A percentile compares a stretch with the other conserved stretches of the same genome.
phyloP scores from a whole-genome alignment of 2,113 vertebrate species.

The Calypte anna region DNA sequence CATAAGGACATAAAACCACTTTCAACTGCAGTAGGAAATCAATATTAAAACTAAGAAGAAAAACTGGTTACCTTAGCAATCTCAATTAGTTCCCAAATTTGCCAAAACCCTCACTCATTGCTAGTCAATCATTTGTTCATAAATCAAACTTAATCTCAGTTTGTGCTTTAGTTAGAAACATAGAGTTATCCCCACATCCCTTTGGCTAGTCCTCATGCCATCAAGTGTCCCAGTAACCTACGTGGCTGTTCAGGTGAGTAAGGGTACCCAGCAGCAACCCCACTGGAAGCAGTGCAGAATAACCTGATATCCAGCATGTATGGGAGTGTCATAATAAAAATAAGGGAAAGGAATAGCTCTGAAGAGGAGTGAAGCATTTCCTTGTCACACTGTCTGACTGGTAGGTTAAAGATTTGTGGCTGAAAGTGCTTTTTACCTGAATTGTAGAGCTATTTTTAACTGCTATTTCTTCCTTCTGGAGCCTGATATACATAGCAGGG shows the following conservation, averaged over 20 bases:
- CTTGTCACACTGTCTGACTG: background rate
- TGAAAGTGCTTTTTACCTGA: background rate
- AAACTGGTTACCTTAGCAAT: background rate
- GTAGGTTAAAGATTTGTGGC: background rate
- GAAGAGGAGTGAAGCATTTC: background rate
- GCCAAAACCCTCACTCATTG: background rate
- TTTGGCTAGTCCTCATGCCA: background rate
- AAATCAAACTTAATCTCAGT: background rate
- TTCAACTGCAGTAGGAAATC: background rate
- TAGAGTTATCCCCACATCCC: background rate
- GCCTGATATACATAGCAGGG: background rate
- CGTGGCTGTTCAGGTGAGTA: rapidly evolving
- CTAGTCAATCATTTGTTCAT: background rate
- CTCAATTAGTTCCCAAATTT: background rate
- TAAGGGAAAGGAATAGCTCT: background rate
- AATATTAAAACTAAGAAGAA: background rate
- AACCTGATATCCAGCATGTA: rapidly evolving
- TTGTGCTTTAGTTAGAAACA: background rate
- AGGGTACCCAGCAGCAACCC: background rate
- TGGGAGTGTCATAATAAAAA: background rate
- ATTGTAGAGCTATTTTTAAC: background rate
- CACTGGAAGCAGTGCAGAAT: background rate
- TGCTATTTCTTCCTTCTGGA: background rate
- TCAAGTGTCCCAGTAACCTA: background rate
- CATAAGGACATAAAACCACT: background rate